Conservation (phyloP, 2,888 invertebrate genomes). For the Diplazon laetatorius region DNA sequence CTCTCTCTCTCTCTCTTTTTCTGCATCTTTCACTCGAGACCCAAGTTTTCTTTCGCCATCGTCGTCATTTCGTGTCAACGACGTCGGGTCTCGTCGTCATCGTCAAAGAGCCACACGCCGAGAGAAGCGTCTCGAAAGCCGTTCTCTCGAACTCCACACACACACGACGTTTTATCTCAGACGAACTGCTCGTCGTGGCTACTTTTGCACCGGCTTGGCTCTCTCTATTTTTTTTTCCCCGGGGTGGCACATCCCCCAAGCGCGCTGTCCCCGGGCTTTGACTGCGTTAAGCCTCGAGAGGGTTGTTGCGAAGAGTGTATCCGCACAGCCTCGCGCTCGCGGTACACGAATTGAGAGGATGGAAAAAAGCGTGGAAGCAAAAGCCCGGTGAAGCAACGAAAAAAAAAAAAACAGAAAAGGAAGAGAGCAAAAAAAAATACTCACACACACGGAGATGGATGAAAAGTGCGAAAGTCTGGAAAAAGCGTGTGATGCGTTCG, state of each 20-base stretch:
- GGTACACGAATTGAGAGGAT: no score
- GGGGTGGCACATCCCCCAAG: no score
- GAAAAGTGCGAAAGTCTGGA: conserved; percentile 29
- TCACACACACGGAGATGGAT: no score
- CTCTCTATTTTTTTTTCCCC: no score
- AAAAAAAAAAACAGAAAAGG: no score
- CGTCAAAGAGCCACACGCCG: conserved; percentile 20
- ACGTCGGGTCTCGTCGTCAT: conserved; percentile 24
- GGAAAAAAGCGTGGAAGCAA: conserved; percentile 4
- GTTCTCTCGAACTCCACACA: no score
- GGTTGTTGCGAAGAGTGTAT: conserved; percentile 20
- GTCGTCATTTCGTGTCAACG: conserved; percentile 53
- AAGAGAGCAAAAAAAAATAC: no score
- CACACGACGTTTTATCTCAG: conserved; percentile 39
- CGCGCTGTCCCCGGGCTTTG: conserved; percentile 1
- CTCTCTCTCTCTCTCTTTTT: neutral
- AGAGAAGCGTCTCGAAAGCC: conserved; percentile 27
- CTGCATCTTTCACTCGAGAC: neutral
- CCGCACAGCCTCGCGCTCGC: no score
- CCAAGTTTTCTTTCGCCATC: conserved; percentile 6
- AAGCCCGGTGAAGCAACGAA: neutral
- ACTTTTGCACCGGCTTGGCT: conserved; percentile 16
- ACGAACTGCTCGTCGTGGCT: conserved; percentile 1
- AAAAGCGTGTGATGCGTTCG: conserved; percentile 16
- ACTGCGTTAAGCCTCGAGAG: conserved; percentile 5